Percentiles rank a stretch among this genome's conserved stretches.
These are phyloP conservation scores for Parnassius mnemosyne DNA, from an alignment of 2,888 invertebrate genomes.

Conservation along the genomic window DNA sequence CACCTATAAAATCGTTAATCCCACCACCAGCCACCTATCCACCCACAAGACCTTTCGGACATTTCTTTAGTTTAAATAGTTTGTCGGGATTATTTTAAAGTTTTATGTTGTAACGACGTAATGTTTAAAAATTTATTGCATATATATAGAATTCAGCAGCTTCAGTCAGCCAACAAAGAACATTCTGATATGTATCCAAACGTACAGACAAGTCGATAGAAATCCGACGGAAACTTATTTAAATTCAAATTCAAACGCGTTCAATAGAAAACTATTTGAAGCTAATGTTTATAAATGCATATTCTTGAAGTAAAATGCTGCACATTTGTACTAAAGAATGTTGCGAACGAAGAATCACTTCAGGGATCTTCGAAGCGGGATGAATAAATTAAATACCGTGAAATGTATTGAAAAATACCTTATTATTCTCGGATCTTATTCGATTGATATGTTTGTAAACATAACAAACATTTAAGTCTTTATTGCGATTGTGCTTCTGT, in stretches of 20 bases:
- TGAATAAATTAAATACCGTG: background rate
- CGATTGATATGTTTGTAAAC: background rate
- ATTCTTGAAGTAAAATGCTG: background rate
- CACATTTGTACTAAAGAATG: background rate
- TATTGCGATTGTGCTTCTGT: slow-evolving; percentile 2
- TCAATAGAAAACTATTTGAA: slow-evolving; percentile 23
- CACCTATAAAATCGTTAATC: too few species aligned
- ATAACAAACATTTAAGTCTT: slow-evolving; percentile 4
- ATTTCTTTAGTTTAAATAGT: too few species aligned
- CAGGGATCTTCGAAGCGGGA: background rate
- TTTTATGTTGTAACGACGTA: too few species aligned
- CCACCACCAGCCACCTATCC: too few species aligned
- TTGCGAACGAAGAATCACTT: background rate
- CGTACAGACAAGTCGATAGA: slow-evolving; percentile 7
- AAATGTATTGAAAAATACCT: background rate
- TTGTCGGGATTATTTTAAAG: too few species aligned
- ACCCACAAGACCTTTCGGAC: too few species aligned
- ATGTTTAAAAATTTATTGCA: too few species aligned
- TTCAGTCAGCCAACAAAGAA: slow-evolving; percentile 14
- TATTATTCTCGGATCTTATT: background rate
- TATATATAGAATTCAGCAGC: slow-evolving; percentile 5
- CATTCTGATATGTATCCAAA: slow-evolving; percentile 13
- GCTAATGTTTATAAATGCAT: slow-evolving; percentile 7
- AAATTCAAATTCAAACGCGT: slow-evolving; percentile 18
- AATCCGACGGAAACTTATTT: slow-evolving; percentile 22